phyloP scores from a whole-genome alignment of 2,888 invertebrate species.

The Mycalesis mineus region DNA sequence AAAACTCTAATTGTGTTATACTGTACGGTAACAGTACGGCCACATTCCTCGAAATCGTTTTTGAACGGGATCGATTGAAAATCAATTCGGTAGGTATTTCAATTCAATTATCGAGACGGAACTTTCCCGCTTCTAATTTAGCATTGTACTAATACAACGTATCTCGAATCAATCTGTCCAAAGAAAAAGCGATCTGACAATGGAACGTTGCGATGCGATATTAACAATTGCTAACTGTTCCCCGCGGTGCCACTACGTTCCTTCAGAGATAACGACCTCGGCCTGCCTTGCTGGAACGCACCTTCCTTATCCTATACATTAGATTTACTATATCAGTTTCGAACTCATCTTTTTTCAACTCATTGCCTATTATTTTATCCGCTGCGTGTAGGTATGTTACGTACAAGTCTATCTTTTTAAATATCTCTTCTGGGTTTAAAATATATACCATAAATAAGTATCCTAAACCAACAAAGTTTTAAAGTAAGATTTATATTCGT shows the following conservation, averaged over 20 bases:
- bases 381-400: no score
- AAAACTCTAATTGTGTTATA: constrained; percentile 11
- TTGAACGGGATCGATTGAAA: constrained; percentile 62
- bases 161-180: constrained; percentile 65
- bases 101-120: constrained; percentile 66
- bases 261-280: constrained; percentile 22
- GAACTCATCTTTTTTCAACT: not conserved
- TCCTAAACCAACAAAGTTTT: no score
- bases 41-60: constrained; percentile 54
- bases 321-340: constrained; percentile 16
- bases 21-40: constrained; percentile 12
- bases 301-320: constrained; percentile 19
- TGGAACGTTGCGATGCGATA: constrained; percentile 59
- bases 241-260: constrained; percentile 45
- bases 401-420: no score
- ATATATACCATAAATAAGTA: no score
- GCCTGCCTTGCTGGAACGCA: constrained; percentile 16
- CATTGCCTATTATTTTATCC: no score
- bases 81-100: constrained; percentile 56
- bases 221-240: constrained; percentile 70
- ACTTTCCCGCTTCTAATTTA: constrained; percentile 66
- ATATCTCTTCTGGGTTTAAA: no score
- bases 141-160: constrained; percentile 57
- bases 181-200: constrained; percentile 65
- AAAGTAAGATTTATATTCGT: no score